Evolutionary conservation across 2,797 vertebrate species (phyloP).

Genomic region (Tinamus major): DNA sequence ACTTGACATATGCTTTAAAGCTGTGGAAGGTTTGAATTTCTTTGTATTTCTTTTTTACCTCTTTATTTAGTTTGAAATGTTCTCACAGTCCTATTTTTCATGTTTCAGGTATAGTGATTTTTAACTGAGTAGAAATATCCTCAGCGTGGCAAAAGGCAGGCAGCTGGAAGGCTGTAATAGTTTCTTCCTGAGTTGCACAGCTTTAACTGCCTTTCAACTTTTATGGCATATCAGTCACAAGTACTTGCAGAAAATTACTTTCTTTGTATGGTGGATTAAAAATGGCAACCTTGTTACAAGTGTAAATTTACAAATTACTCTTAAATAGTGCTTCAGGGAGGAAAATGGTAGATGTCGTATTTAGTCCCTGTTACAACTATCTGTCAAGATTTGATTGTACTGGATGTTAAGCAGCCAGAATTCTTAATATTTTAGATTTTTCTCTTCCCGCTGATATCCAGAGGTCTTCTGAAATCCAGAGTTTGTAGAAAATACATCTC

Average conservation of each 20-base stretch:
- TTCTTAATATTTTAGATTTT: not conserved
- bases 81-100: not conserved
- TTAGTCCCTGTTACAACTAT: not conserved
- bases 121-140: not conserved
- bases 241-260: slow-evolving; percentile 43
- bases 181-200: slow-evolving; percentile 12
- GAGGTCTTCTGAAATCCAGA: not conserved
- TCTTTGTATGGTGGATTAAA: slow-evolving; percentile 7
- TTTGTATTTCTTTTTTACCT: not conserved
- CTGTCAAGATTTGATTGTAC: not conserved
- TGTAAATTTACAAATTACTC: slow-evolving; percentile 28
- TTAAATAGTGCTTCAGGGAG: not conserved
- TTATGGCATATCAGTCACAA: slow-evolving; percentile 19
- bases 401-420: not conserved
- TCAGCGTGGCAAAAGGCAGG: not conserved
- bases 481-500: slow-evolving; percentile 16
- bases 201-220: slow-evolving; percentile 47
- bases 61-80: not conserved
- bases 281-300: slow-evolving; percentile 3
- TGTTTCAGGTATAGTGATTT: not conserved
- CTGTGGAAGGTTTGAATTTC: not conserved
- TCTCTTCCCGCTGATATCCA: not conserved
- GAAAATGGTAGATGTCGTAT: not conserved
- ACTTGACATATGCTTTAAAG: not conserved
- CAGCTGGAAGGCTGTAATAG: not conserved